These are phyloP conservation scores for Carabus problematicus DNA, from an alignment of 2,888 invertebrate species.

Conservation along the genomic window DNA sequence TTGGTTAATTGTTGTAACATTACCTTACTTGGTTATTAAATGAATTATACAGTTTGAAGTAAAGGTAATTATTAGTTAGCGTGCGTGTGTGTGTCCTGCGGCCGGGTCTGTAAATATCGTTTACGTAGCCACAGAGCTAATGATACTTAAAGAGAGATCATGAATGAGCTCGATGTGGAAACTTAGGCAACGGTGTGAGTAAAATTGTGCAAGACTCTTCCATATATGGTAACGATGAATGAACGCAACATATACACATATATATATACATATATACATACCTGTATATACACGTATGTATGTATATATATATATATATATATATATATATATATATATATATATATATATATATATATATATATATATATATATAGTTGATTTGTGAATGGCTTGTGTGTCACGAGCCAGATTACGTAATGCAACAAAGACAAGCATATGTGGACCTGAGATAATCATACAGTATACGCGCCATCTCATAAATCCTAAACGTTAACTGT, in stretches of 20 bases:
- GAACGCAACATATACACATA: constrained; percentile 44
- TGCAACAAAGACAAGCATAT: constrained; percentile 13
- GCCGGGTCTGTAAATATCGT: no score
- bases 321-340: no score
- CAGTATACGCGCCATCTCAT: constrained; percentile 5
- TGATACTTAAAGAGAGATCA: constrained; percentile 28
- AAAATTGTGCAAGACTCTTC: constrained; percentile 54
- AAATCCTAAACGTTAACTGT: constrained; percentile 3
- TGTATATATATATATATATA: no score
- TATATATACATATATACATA: no score
- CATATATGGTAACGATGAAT: constrained; percentile 54
- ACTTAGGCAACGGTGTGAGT: constrained; percentile 49
- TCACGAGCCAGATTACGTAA: constrained; percentile 25
- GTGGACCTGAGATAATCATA: constrained; percentile 27
- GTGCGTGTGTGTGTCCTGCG: no score
- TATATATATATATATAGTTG: not conserved
- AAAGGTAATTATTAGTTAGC: no score
- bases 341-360: no score
- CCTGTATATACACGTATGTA: no score
- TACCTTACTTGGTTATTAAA: no score
- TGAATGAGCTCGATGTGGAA: constrained; percentile 42
- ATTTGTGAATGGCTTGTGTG: constrained; percentile 32
- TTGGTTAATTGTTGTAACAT: no score
- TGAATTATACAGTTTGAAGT: no score
- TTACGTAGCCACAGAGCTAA: not conserved